Evolutionary conservation across 2,888 invertebrate genomes (phyloP), one percentile per base, ranked within the genome.

Genomic region (Dasypolia templi): DNA sequence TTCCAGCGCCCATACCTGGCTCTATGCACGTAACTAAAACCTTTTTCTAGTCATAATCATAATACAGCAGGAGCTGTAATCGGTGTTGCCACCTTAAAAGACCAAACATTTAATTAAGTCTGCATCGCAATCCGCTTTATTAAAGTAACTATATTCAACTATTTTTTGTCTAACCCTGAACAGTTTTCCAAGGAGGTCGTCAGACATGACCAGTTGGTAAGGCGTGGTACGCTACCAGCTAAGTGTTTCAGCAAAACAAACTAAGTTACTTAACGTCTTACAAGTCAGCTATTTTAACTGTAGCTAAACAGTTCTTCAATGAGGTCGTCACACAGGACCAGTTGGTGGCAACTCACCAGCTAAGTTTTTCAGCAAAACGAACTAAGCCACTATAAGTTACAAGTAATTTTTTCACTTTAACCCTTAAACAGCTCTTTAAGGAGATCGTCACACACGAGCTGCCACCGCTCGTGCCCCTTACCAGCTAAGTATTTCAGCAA

Each of bases 281-380:
- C 49, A 26, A 65, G 44, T 74, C 17, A 51, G 12, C 12, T 5
- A 14, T 49, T 51, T 46, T 71, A 56, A 11, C 12, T 46, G 0
- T 59, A 58, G 56, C 39, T 39, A 9, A 39, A 9, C 39, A 39
- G 32, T 44, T 58, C 59, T 35, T 71, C 42, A 75, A 69, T 12
- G 59, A 81, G 67, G 61, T 65, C 61, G 73, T 70, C 59, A 64
- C 58, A 70, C 70, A 35, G 64, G 81, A 68, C 61, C 67, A 66
- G 65, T 44, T 32, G 1, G 9, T 6, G 74, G 75, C 59, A 55
- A 61, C 62, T 67, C 29, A 65, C 19, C n/a, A 3, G 46, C 4
- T 22, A 6, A 59, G 58, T 78, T 83, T 80, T 84, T 77, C 56
- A 80, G 51, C 26, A 6, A 59, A 72, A 46, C 12, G 1, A 79